Percentiles rank a stretch among this genome's conserved stretches.
These are phyloP conservation scores for Larimichthys crocea DNA, from an alignment of 2,113 vertebrate genomes.

Conservation along the genomic window DNA sequence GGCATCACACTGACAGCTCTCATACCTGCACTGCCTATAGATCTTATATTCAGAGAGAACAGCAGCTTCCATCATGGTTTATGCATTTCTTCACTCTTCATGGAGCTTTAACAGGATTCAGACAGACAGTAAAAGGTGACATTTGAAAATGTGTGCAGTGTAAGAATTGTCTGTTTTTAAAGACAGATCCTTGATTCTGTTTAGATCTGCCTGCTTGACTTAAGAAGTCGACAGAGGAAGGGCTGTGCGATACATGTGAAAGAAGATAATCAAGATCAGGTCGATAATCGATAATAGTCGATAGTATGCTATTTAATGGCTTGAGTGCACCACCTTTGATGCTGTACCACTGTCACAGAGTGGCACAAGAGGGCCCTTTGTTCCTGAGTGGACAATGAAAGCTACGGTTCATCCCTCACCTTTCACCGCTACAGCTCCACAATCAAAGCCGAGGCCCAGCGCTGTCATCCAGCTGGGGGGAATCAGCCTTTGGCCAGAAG, in stretches of 20 bases:
- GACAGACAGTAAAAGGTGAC: constrained; percentile 27
- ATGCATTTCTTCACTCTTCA: constrained; percentile 53
- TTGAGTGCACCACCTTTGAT: constrained; percentile 54
- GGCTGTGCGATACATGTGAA: neutral
- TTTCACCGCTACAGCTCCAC: constrained; percentile 30
- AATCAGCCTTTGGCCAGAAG: neutral
- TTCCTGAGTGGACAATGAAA: constrained; percentile 67
- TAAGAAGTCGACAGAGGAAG: neutral
- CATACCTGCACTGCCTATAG: constrained; percentile 48
- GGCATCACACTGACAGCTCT: constrained; percentile 56
- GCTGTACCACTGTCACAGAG: constrained; percentile 48
- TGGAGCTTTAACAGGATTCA: constrained; percentile 42
- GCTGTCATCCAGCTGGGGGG: constrained; percentile 45
- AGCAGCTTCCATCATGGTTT: constrained; percentile 62
- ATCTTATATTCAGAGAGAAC: constrained; percentile 51
- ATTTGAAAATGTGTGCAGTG: constrained; percentile 8
- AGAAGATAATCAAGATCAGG: neutral
- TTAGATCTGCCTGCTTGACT: neutral
- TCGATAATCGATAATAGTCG: neutral
- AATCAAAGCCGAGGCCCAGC: constrained; percentile 57
- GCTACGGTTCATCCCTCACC: constrained; percentile 56
- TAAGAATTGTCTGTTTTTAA: constrained; percentile 22
- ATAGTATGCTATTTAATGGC: constrained; percentile 5
- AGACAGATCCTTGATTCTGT: constrained; percentile 16
- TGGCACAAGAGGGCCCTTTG: constrained; percentile 60